Evolutionary conservation across 2,888 invertebrate species (phyloP).

Genomic region (Marasmarcha lunaedactyla): DNA sequence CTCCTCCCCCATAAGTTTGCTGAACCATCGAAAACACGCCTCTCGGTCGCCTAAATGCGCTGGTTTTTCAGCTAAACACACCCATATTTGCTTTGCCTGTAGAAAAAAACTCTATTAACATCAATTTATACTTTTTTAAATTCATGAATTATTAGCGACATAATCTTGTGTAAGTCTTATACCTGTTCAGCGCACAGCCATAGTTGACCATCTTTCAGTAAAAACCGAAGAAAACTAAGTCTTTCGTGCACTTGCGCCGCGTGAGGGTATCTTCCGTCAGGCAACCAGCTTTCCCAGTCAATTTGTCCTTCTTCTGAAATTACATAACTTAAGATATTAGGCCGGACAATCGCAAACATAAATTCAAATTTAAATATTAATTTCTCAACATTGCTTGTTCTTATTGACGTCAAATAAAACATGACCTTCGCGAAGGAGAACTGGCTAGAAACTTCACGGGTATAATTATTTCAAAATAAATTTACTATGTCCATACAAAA

Average conservation of each 20-base stretch:
- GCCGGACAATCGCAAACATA: too few relatives aligned
- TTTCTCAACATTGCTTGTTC: too few relatives aligned
- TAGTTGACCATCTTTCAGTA: conserved; percentile 94
- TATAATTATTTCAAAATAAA: too few relatives aligned
- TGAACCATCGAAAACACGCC: conserved; percentile 98
- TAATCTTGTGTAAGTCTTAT: too few relatives aligned
- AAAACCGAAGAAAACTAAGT: conserved; percentile 91
- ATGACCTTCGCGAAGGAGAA: too few relatives aligned
- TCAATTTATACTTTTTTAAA: too few relatives aligned
- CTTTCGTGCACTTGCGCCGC: conserved; percentile 93
- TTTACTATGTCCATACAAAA: too few relatives aligned
- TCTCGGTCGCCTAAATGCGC: conserved; percentile 93
- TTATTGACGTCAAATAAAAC: too few relatives aligned
- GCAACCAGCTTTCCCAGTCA: conserved; percentile 82
- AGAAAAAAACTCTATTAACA: conserved; percentile 17
- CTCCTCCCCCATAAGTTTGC: conserved; percentile 96
- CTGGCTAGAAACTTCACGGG: too few relatives aligned
- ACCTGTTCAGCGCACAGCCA: conserved; percentile 96
- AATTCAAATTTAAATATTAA: too few relatives aligned
- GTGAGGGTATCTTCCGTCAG: conserved; percentile 93
- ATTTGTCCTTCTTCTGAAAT: conserved; percentile 77
- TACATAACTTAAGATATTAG: neutral
- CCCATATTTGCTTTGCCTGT: conserved; percentile 94
- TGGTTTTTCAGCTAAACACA: conserved; percentile 93
- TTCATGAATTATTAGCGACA: too few relatives aligned